A percentile compares a stretch with the other conserved stretches of the same genome.
phyloP scores from a whole-genome alignment of 2,797 vertebrate genomes.

The Anguilla obscura region DNA sequence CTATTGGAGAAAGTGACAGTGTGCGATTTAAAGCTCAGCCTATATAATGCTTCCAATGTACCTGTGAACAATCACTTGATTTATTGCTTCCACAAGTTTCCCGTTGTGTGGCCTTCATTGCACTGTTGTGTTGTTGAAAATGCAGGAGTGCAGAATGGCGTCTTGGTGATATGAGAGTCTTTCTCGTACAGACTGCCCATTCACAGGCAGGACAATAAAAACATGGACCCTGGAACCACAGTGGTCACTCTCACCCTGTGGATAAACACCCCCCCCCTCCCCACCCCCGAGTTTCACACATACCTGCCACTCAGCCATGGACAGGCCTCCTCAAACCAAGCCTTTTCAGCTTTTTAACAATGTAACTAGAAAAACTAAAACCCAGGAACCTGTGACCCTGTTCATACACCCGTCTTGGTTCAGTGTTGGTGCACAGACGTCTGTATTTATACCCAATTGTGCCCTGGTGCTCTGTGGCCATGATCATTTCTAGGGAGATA shows the following conservation, averaged over 20 bases:
- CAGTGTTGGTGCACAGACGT: background rate
- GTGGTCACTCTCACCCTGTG: background rate
- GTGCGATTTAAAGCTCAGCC: background rate
- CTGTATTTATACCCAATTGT: background rate
- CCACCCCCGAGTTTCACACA: background rate
- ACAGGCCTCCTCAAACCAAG: background rate
- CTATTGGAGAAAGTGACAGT: background rate
- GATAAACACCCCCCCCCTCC: background rate
- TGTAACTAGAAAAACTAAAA: background rate
- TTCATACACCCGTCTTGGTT: background rate
- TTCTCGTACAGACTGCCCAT: background rate
- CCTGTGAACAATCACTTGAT: slow-evolving; percentile 39
- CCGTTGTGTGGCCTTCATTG: slow-evolving; percentile 56
- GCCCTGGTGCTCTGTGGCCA: background rate
- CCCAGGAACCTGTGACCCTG: background rate
- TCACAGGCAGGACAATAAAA: background rate
- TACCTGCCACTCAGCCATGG: background rate
- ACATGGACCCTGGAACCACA: background rate
- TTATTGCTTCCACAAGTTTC: slow-evolving; percentile 46
- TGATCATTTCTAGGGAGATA: background rate
- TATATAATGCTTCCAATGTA: slow-evolving; percentile 13
- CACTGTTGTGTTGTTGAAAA: slow-evolving; percentile 54
- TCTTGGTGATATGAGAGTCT: slow-evolving; percentile 53
- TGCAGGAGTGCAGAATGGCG: background rate
- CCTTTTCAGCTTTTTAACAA: background rate